Evolutionary conservation across 2,113 vertebrate genomes (phyloP), one percentile per base, ranked within the genome.

Genomic region (Fregetta grallaria): DNA sequence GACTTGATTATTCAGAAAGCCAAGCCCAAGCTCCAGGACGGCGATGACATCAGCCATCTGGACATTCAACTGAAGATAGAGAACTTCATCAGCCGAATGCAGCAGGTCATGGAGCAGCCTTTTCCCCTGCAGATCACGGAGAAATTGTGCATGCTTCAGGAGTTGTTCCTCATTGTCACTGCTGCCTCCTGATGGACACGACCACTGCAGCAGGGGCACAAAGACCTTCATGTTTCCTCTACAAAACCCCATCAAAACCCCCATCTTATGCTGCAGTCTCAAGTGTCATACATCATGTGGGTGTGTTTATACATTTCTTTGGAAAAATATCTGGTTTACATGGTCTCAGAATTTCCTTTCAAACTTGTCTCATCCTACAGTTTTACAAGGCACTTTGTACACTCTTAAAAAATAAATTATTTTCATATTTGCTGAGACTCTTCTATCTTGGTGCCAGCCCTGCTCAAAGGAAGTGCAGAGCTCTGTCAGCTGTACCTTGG

Each of bases 71-170:
- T 98, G 73, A 98, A 98, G 11, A 95, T 98, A 1, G 92, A 98
- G 11, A 65, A 91, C 58, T 99, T 99, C 90, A 96, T 96, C 52
- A 93, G 78, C 38, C 98, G 98, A 82, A 98, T 98, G 45, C 58
- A 93, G 86, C 71, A 96, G 34, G 97, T 98, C 86, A 89, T 99
- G 10, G 98, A 97, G 42, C 82, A 98, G 55, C 96, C 98, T 12
- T 95, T 99, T 11, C 98, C 98, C 20, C 88, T 80, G 4, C 98
- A 98, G 53, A 97, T 99, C 47, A 97, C 94, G 22, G 98, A 99
- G 83, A 99, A 98, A 22, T 93, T 99, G 73, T 91, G 78, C 22
- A 95, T 98, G 90, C 93, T 99, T n/a, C 97, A 95, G 58, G 96
- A 97, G 53, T 72, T 99, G 91, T 91, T 99, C 67, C 68, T 97